Percentiles rank a stretch among this genome's conserved stretches.
Evolutionary conservation across 2,113 vertebrate genomes (phyloP).

Genomic region (Crotalus horridus): DNA sequence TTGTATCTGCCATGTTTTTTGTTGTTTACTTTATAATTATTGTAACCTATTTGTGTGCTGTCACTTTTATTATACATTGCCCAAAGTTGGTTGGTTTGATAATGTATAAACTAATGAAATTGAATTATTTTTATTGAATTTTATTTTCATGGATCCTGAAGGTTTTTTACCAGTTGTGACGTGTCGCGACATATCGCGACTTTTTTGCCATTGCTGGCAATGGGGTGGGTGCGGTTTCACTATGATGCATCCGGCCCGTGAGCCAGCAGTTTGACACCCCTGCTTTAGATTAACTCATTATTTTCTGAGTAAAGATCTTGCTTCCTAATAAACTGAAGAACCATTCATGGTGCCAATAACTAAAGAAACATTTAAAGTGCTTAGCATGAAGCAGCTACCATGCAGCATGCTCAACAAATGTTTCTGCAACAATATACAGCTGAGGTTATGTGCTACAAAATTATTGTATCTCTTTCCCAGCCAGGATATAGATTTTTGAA

Average conservation of each 20-base stretch:
- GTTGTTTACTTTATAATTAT: too few relatives aligned
- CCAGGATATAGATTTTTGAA: slow-evolving; percentile 28
- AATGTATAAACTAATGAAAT: too few relatives aligned
- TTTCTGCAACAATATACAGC: slow-evolving; percentile 11
- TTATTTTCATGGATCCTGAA: neutral
- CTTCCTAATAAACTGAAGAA: neutral
- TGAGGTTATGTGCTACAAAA: slow-evolving; percentile 41
- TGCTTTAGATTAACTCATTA: neutral
- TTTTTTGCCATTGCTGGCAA: too few relatives aligned
- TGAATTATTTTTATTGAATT: too few relatives aligned
- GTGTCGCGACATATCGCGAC: too few relatives aligned
- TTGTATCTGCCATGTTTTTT: too few relatives aligned
- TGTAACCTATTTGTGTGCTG: too few relatives aligned
- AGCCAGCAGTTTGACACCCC: too few relatives aligned
- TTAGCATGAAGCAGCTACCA: slow-evolving; percentile 7
- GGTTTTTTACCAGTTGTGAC: neutral
- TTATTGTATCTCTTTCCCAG: slow-evolving; percentile 50
- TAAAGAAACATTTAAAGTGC: neutral
- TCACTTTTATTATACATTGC: too few relatives aligned
- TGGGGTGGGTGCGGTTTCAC: too few relatives aligned
- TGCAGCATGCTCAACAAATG: slow-evolving; percentile 29
- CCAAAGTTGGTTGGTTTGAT: too few relatives aligned
- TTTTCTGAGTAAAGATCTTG: neutral
- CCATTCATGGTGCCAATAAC: neutral
- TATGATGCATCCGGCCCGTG: too few relatives aligned